Conservation (phyloP, 2,888 invertebrate species). For the Meiosimyza decipiens region DNA sequence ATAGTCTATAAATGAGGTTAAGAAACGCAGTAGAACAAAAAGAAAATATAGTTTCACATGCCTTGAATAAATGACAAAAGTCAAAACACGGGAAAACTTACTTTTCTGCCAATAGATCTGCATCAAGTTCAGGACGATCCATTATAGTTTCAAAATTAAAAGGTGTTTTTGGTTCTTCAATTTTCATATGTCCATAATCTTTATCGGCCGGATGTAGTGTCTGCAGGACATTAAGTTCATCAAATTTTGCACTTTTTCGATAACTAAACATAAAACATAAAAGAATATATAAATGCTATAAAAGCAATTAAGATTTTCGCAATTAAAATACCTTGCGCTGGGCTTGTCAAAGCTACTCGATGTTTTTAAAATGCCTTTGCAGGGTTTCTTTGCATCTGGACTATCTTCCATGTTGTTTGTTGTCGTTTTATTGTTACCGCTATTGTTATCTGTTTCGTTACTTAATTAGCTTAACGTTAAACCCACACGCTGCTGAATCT, state of each 20-base stretch:
- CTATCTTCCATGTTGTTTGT: constrained; percentile 60
- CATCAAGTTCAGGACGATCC: constrained; percentile 71
- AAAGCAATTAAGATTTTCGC: not conserved
- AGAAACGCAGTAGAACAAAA: too few species aligned
- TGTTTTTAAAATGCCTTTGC: constrained; percentile 89
- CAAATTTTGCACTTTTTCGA: constrained; percentile 84
- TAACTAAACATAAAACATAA: constrained; percentile 53
- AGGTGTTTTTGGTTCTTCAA: constrained; percentile 98
- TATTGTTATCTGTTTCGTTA: not conserved
- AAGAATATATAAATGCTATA: not conserved
- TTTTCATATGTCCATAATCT: constrained; percentile 99
- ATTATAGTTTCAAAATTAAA: constrained; percentile 74
- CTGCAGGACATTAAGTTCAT: constrained; percentile 98
- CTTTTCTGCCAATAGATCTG: constrained; percentile 83
- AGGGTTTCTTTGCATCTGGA: constrained; percentile 66
- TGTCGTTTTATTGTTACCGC: too few species aligned
- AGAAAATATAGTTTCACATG: not conserved
- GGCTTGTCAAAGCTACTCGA: constrained; percentile 89
- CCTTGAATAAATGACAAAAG: not conserved
- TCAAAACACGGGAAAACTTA: constrained; percentile 58
- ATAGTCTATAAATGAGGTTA: too few species aligned
- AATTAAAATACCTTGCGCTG: constrained; percentile 64
- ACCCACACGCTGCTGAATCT: constrained; percentile 1
- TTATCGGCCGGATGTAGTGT: constrained; percentile 98
- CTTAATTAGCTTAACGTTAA: not conserved